Evolutionary conservation across 2,888 invertebrate genomes (phyloP).

Genomic region (Synanthedon formicaeformis): DNA sequence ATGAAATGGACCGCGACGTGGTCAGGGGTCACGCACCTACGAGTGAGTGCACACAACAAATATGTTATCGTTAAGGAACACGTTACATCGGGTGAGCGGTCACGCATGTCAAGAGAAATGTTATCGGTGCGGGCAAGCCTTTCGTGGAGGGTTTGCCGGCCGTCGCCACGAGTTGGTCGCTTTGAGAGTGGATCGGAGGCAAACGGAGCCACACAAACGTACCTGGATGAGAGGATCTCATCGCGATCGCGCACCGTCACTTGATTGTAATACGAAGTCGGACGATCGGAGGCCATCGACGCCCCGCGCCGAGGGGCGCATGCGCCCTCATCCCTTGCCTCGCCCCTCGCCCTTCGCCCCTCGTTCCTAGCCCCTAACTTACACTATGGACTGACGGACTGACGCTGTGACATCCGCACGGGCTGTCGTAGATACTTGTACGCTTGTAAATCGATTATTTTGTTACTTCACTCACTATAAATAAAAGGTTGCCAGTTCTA

Average conservation of each 20-base stretch:
- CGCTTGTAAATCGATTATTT: too few species aligned
- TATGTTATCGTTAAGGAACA: not conserved
- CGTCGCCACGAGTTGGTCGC: too few species aligned
- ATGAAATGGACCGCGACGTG: too few species aligned
- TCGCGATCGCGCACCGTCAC: conserved; percentile 13
- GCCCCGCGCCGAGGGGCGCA: conserved; percentile 3
- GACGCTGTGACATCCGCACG: too few species aligned
- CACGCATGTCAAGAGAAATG: too few species aligned
- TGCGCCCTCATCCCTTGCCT: conserved; percentile 1
- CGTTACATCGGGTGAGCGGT: too few species aligned
- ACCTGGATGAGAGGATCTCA: conserved; percentile 14
- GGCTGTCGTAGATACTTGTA: too few species aligned
- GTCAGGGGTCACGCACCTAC: too few species aligned
- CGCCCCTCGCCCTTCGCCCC: not conserved
- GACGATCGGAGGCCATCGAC: conserved; percentile 5
- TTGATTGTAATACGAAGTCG: conserved; percentile 11
- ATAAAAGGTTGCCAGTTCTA: not conserved
- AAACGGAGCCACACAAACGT: conserved; percentile 4
- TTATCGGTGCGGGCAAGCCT: too few species aligned
- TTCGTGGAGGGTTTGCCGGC: not conserved
- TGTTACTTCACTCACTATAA: too few species aligned
- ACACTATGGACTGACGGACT: too few species aligned
- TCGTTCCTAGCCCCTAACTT: too few species aligned
- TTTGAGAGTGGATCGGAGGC: not conserved
- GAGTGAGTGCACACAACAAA: not conserved